Base-by-base conservation (phyloP, 2,888 invertebrate genomes). In the Gymnosoma rotundatum region DNA sequence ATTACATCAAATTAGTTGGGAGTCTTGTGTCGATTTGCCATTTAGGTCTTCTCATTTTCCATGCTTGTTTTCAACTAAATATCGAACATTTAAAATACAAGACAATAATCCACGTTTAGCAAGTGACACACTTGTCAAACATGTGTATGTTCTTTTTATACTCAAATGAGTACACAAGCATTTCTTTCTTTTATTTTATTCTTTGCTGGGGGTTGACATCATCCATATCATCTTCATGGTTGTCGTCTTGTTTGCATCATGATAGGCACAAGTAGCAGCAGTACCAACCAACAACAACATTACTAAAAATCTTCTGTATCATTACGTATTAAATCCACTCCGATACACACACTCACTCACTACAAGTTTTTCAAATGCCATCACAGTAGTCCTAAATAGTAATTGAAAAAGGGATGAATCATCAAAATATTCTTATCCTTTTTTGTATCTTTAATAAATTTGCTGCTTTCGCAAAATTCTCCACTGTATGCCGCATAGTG, bases 51-150 rank as follows among this genome's bases (percentile, higher is more conserved):
- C 56, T 18, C 81, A 50, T 76, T 32, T 72, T 63, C 73, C 84
- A 74, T 74, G 78, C 74, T 84, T 63, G 38, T 54, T 66, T 80
- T 73, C 66, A 66, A 79, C 72, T 73, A 74, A 84, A 84, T 81
- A 74, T 61, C 78, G 56, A 70, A 63, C 66, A 73, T 78, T 73
- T 66, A 50, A 64, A 58, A 64, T 36, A 73, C 74, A 74, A 82
- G 48, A 67, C 66, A 73, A 83, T 84, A 74, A 74, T 78, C 69
- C 78, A 76, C 69, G 73, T 84, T 78, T 61, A 81, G 69, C 70
- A 79, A 83, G 42, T 84, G 84, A 81, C 84, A 81, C 81, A 81
- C 70, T 81, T 84, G 84, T 84, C 84, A 84, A 84, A 84, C 84
- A 84, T 84, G 78, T 81, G 84, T 81, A 78, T 78, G 66, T 69